A percentile compares a stretch with the other conserved stretches of the same genome.
phyloP scores from a whole-genome alignment of 2,888 invertebrate species.

The Chymomyza caudatula region DNA sequence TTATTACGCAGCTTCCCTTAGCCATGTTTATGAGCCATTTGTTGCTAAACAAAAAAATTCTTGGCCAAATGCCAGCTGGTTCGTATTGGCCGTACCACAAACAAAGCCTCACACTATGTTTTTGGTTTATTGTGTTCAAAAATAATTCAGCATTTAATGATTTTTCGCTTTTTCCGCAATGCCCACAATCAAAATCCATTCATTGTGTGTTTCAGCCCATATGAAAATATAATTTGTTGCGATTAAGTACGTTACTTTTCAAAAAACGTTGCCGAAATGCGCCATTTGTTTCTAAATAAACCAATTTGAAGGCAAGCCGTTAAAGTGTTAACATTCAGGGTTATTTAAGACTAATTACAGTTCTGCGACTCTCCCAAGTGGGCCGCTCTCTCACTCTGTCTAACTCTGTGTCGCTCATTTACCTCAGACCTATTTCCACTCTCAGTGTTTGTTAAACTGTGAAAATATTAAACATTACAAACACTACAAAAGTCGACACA shows the following conservation, averaged over 20 bases:
- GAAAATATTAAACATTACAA: conserved; percentile 33
- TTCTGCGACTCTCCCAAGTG: neutral
- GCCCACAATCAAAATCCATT: conserved; percentile 49
- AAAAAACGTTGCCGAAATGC: conserved; percentile 8
- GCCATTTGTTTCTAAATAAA: neutral
- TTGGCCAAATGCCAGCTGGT: conserved; percentile 58
- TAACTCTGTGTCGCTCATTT: neutral
- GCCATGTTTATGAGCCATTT: conserved; percentile 9
- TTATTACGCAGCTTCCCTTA: conserved; percentile 49
- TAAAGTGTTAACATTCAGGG: neutral
- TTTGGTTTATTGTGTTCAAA: conserved; percentile 25
- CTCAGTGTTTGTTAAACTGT: neutral
- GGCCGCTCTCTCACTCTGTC: neutral
- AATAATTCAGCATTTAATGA: conserved; percentile 48
- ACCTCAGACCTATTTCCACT: neutral
- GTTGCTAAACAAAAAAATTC: conserved; percentile 7
- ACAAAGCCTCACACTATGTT: conserved; percentile 39
- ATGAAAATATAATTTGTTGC: conserved; percentile 42
- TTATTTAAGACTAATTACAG: neutral
- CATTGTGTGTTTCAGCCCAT: conserved; percentile 16
- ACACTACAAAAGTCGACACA: conserved; percentile 38
- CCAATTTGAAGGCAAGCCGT: neutral
- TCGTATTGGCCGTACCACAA: conserved; percentile 42
- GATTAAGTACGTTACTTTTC: conserved; percentile 30
- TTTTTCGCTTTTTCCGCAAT: conserved; percentile 26